Percentiles rank a stretch among this genome's conserved stretches.
Conservation (phyloP, 1,140 invertebrate genomes). For the Hyposmocoma kahamanoa region DNA sequence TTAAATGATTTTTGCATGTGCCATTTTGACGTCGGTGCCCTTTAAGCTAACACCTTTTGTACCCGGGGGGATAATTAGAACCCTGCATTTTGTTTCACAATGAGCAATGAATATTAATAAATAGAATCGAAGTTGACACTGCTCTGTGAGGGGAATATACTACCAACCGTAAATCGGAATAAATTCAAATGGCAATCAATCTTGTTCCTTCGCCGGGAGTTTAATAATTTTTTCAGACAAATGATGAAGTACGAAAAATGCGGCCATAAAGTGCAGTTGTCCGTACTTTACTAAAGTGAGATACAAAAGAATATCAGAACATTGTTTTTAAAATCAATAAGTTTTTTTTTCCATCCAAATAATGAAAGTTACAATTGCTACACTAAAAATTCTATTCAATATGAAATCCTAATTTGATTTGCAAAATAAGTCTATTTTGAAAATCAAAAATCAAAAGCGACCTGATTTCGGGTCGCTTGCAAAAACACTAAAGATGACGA, state of each 20-base stretch:
- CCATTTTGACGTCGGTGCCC: conserved; percentile 43
- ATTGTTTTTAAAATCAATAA: too few relatives aligned
- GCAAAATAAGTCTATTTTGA: too few relatives aligned
- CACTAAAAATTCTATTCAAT: too few relatives aligned
- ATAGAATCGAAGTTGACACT: conserved; percentile 26
- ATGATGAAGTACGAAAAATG: conserved; percentile 17
- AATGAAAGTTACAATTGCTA: too few relatives aligned
- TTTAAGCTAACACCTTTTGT: conserved; percentile 40
- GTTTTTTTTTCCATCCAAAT: too few relatives aligned
- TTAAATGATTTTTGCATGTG: conserved; percentile 66
- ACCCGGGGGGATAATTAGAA: conserved; percentile 36
- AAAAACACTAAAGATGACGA: too few relatives aligned
- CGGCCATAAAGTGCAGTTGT: too few relatives aligned
- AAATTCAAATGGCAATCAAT: conserved; percentile 20
- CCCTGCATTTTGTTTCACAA: conserved; percentile 44
- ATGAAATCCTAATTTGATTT: too few relatives aligned
- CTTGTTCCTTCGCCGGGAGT: conserved; percentile 14
- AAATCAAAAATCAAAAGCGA: too few relatives aligned
- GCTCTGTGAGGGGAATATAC: conserved; percentile 10
- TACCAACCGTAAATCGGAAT: conserved; percentile 17
- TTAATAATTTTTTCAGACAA: conserved; percentile 25
- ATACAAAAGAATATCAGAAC: too few relatives aligned
- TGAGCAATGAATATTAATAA: conserved; percentile 60
- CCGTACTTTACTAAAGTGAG: too few relatives aligned
- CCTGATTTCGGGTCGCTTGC: too few relatives aligned